Evolutionary conservation across 1,140 invertebrate genomes (phyloP), one percentile per base, ranked within the genome.

Genomic region (Drosophila ficusphila): DNA sequence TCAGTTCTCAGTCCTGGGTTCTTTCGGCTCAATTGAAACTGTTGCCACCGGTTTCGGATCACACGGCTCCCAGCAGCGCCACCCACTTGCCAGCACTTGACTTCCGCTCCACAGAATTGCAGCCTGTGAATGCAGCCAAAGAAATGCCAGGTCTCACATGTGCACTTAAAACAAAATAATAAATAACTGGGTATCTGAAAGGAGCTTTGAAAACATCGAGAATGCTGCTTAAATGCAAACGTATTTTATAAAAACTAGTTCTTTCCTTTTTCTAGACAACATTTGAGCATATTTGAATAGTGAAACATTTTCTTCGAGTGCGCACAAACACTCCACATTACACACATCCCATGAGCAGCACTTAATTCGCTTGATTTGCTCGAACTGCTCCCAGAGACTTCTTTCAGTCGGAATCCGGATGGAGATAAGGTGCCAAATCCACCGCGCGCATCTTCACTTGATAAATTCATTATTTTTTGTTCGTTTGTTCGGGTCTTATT

Each of bases 301-400:
- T n/a, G n/a, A n/a, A n/a, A 23, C 18, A 0, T 0, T 21, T n/a
- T 39, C 8, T 48, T 49, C 6, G 23, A 27, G 42, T 67, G 46
- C 33, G 18, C 39, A 21, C 46, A 49, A 41, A 27, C 44, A 46
- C 49, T 61, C 64, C 51, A 64, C 39, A 70, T 11, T 57, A 44
- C 36, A 61, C n/a, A 57, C 52, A 51, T 42, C 19, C 46, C 19
- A 70, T 25, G 54, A 46, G 62, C 52, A 57, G 70, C 79, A 85
- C 79, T 79, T 85, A 85, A 61, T 83, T 83, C 70, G 76, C 71
- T 72, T 76, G 81, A 76, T 76, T 81, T 85, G 65, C 53, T 46
- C 25, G 46, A 57, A 79, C 81, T 68, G 53, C 44, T 74, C 47
- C 38, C 53, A 44, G 16, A 34, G 23, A 48, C 31, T 34, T 31